Percentiles rank a stretch among this genome's conserved stretches.
Conservation (phyloP, 2,797 vertebrate species). For the Otolemur crassicaudatus region DNA sequence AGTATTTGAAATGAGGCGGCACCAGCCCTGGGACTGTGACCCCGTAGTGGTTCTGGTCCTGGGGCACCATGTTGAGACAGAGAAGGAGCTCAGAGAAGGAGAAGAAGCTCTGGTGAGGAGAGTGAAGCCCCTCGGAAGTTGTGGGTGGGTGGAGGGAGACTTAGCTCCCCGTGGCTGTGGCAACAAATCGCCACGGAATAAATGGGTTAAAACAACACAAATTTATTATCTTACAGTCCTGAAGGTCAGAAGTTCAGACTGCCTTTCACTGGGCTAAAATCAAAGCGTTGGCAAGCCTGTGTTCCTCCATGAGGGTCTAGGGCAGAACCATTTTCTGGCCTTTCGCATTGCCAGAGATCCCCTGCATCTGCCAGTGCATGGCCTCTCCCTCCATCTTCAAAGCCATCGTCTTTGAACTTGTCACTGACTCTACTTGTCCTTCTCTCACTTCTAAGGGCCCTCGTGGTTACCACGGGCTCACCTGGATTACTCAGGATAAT, state of each 20-base stretch:
- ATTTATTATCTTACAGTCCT: background rate
- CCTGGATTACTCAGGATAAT: background rate
- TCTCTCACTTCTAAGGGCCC: background rate
- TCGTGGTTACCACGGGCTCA: background rate
- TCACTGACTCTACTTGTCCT: background rate
- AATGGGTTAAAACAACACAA: background rate
- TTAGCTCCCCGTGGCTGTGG: background rate
- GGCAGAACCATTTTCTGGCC: too few relatives aligned
- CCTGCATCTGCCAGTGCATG: background rate
- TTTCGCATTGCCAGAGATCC: background rate
- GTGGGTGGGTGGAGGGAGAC: background rate
- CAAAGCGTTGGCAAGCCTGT: background rate
- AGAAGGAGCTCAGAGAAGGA: background rate
- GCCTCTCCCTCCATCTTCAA: background rate
- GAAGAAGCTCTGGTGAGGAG: rapidly evolving
- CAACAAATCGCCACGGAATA: background rate
- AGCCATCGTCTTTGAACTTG: background rate
- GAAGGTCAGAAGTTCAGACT: background rate
- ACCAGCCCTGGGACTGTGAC: background rate
- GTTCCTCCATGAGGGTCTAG: background rate
- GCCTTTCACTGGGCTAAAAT: background rate
- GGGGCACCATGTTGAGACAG: too few relatives aligned
- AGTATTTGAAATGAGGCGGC: background rate
- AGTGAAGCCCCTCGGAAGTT: background rate
- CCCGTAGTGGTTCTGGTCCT: rapidly evolving